Base-by-base conservation (phyloP, 2,797 vertebrate species). In the Gastrophryne carolinensis region DNA sequence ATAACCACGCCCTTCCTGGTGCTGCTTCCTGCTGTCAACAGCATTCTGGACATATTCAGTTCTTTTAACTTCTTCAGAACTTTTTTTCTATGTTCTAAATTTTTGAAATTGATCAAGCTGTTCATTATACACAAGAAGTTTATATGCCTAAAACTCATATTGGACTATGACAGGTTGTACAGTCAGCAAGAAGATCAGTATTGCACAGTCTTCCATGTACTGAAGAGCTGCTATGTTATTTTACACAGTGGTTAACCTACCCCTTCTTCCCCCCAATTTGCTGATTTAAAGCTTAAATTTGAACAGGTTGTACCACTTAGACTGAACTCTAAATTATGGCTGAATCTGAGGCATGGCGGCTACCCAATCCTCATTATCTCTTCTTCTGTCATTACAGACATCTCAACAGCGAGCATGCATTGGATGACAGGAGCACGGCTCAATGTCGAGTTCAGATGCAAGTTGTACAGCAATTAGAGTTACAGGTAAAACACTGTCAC, bases 401-500 rank as follows among this genome's bases (percentile, higher is more conserved):
- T 93, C 97, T 99, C 86, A 99, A 99, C 94, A 96, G 93, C 83
- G 97, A 99, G 92, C 98, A 99, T 85, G 97, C 96, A 86, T 91
- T 99, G 92, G 98, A 99, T 86, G 98, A 99, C 93, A 93, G 98
- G 91, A 99, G 98, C 92, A 99, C 98, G 77, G 98, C 98, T 85
- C 98, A 99, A 92, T 99, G 98, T 91, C 96, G 98, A 89, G 98
- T 99, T 86, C 98, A 99, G 89, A 99, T 99, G 98, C 98, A 99
- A 94, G 98, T 99, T 89, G 98, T 99, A 80, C 98, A 99, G 89
- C 98, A 99, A 93, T 96, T 99, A 95, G 98, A 99, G 90, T 93
- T 99, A 87, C 98, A 99, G 98, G 98, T 99, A 97, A 86, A 24
- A 86, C 84, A 76, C 64, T 72, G 17, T 13, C 56, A 41, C 23